phyloP scores from a whole-genome alignment of 2,888 invertebrate genomes.

The Campaea margaritaria region DNA sequence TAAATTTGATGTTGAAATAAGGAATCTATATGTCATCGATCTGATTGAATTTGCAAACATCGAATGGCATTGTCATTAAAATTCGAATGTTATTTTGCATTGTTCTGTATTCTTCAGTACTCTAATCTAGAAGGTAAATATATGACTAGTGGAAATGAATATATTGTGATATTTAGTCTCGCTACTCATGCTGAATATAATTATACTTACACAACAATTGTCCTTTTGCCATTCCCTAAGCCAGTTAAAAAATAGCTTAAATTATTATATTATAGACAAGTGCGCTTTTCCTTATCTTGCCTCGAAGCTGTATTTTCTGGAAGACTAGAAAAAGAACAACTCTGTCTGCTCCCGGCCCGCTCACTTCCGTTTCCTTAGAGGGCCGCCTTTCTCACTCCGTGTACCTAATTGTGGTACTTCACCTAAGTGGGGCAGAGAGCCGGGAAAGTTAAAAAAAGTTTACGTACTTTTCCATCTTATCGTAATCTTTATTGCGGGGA shows the following conservation, averaged over 20 bases:
- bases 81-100: too few species aligned
- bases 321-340: constrained; percentile 41
- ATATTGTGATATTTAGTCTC: too few species aligned
- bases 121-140: too few species aligned
- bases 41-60: neutral
- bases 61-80: neutral
- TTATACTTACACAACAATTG: too few species aligned
- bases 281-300: neutral
- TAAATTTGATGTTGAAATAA: too few species aligned
- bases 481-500: constrained; percentile 49
- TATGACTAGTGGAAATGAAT: too few species aligned
- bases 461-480: constrained; percentile 46
- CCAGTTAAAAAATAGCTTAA: neutral
- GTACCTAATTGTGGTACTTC: constrained; percentile 48
- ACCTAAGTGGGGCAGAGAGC: constrained; percentile 45
- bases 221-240: neutral
- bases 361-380: constrained; percentile 46
- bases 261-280: neutral
- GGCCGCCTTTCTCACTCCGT: constrained; percentile 48
- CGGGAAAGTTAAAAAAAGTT: constrained; percentile 49
- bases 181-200: too few species aligned
- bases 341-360: constrained; percentile 21
- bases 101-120: too few species aligned
- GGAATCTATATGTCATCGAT: too few species aligned
- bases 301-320: neutral